phyloP scores from a whole-genome alignment of 2,797 vertebrate species.

The Buphagus erythrorhynchus region DNA sequence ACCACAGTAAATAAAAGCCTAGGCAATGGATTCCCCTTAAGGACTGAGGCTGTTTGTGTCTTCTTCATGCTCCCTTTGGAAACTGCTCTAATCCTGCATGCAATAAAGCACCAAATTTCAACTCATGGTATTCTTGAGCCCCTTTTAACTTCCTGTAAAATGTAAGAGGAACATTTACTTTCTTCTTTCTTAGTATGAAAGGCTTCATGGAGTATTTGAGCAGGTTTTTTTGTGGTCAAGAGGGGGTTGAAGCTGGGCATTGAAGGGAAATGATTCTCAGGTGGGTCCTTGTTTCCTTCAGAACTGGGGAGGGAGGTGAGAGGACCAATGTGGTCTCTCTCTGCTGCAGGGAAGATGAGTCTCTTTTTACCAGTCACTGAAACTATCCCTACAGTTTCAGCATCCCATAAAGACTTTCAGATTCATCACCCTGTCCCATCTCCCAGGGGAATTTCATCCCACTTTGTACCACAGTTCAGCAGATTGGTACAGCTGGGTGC shows the following conservation, averaged over 20 bases:
- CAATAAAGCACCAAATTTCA: background rate
- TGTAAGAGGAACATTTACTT: background rate
- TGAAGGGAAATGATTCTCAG: background rate
- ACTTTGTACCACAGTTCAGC: background rate
- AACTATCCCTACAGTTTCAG: background rate
- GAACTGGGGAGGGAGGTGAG: background rate
- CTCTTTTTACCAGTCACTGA: background rate
- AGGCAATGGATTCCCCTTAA: background rate
- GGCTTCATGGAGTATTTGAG: background rate
- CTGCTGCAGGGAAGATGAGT: background rate
- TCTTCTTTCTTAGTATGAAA: background rate
- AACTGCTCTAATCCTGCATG: background rate
- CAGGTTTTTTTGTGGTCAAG: background rate
- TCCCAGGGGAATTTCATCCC: background rate
- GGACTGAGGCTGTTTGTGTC: background rate
- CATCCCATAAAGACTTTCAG: background rate
- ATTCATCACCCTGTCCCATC: background rate
- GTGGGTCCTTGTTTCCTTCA: background rate
- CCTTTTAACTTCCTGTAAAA: background rate
- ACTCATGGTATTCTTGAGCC: background rate
- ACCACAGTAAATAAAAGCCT: slow-evolving; percentile 7
- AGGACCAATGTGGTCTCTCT: no score
- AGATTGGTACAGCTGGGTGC: background rate
- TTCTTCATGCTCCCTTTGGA: background rate
- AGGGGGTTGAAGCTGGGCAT: background rate